Percentiles rank a stretch among this genome's conserved stretches.
phyloP scores from a whole-genome alignment of 2,888 invertebrate species.

The Nyleta sp. region DNA sequence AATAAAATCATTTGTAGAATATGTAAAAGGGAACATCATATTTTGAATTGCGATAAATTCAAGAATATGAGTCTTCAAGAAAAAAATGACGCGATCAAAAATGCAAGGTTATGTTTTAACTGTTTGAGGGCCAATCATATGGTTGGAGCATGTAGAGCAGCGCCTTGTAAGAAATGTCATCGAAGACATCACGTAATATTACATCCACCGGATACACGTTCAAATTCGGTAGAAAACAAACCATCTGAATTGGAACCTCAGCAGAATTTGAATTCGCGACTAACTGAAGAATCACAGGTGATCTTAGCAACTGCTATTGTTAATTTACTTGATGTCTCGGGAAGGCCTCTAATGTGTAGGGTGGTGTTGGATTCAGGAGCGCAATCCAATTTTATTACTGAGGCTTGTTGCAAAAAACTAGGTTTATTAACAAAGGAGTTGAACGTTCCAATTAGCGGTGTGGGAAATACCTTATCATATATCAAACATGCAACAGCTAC shows the following conservation, averaged over 20 bases:
- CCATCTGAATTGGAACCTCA: neutral
- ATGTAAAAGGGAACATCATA: constrained; percentile 5
- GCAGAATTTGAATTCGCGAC: too few relatives aligned
- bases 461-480: constrained; percentile 24
- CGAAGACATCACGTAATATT: constrained; percentile 13
- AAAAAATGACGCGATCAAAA: constrained; percentile 11
- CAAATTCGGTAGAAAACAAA: neutral
- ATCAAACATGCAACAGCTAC: constrained; percentile 27
- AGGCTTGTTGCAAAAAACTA: constrained; percentile 18
- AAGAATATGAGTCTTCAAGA: neutral
- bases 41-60: constrained; percentile 11
- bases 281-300: too few relatives aligned
- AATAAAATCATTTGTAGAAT: neutral
- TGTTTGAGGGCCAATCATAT: constrained; percentile 22
- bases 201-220: constrained; percentile 9
- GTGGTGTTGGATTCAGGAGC: constrained; percentile 47
- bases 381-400: constrained; percentile 55
- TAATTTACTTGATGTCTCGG: constrained; percentile 23
- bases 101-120: constrained; percentile 20
- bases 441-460: constrained; percentile 31
- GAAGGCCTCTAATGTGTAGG: constrained; percentile 25
- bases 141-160: constrained; percentile 4
- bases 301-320: constrained; percentile 36
- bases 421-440: constrained; percentile 23
- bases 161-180: constrained; percentile 26